These are phyloP conservation scores for Trinorchestia longiramus DNA, from an alignment of 1,140 invertebrate genomes.

Conservation along the genomic window DNA sequence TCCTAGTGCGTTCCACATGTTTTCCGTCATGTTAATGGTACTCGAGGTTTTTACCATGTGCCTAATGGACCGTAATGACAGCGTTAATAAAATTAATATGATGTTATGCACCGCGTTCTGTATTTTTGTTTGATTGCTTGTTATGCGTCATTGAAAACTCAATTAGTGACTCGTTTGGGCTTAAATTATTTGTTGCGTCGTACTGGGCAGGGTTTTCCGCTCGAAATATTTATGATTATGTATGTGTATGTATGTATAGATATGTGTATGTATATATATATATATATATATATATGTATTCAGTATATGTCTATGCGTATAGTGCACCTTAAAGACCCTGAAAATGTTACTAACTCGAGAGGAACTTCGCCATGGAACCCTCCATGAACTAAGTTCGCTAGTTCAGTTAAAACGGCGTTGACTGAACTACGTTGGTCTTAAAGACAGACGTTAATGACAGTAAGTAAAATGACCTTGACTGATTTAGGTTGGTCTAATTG, in stretches of 20 bases:
- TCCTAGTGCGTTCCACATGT: not conserved
- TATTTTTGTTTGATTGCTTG: not conserved
- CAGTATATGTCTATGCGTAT: too few relatives aligned
- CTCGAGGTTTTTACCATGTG: not conserved
- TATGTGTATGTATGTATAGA: too few relatives aligned
- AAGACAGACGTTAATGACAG: not conserved
- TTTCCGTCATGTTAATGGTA: conserved; percentile 5
- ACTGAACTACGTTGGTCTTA: not conserved
- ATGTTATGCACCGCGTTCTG: not conserved
- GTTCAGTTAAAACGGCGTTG: not conserved
- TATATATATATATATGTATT: not conserved
- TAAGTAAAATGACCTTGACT: too few relatives aligned
- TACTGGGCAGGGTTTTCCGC: not conserved
- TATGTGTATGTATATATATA: too few relatives aligned
- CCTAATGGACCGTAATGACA: not conserved
- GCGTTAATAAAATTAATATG: not conserved
- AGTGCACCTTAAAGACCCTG: not conserved
- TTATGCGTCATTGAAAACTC: not conserved
- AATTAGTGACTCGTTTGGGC: not conserved
- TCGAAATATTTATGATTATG: too few relatives aligned
- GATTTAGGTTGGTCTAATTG: too few relatives aligned
- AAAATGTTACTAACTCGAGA: not conserved
- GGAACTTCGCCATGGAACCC: not conserved
- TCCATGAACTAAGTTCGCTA: not conserved
- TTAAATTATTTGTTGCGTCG: not conserved